Base-by-base conservation (phyloP, 2,797 vertebrate genomes). In the Hippoglossus hippoglossus region DNA sequence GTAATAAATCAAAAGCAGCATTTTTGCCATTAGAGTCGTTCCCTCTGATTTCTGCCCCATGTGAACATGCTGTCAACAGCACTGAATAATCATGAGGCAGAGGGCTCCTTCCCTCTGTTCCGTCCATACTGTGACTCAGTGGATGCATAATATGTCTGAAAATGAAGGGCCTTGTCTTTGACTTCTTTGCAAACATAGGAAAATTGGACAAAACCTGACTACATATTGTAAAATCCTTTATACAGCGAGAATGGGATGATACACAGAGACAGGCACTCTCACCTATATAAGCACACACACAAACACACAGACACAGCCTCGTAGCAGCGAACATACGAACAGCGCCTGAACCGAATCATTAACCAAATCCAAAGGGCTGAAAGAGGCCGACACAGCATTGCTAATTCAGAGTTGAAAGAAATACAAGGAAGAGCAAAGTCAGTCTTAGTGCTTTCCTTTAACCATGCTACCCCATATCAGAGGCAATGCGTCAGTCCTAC, bases 401-500 rank as follows among this genome's bases (percentile, higher is more conserved):
- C 78, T 83, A 84, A 89, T 88, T 82, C 76, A 61, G 26, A 68
- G 61, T 75, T 77, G 74, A 88, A 83, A 55, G 65, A 77, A 67
- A 81, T 50, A 87, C 75, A 84, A 69, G 74, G 65, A 57, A 51
- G 26, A 75, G 81, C 79, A 85, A 83, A 87, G 87, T 76, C 77
- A 6, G 64, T 83, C 85, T 84, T 68, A 75, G 79, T 81, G 75
- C 86, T 83, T 79, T 78, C 78, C 80, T 87, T 82, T 86, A 77
- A 77, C 84, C 86, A 73, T 70, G 73, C 84, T 77, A 47, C 71
- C 86, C 79, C 82, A 65, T 81, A 81, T 86, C 82, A 91, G 84
- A 90, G 85, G 80, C 81, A 75, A 73, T 87, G 87, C 81, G 74
- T 91, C 88, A 84, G 87, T 75, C 64, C 78, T 76, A 80, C 86